phyloP scores from a whole-genome alignment of 2,888 invertebrate genomes.

The Synergus gifuensis region DNA sequence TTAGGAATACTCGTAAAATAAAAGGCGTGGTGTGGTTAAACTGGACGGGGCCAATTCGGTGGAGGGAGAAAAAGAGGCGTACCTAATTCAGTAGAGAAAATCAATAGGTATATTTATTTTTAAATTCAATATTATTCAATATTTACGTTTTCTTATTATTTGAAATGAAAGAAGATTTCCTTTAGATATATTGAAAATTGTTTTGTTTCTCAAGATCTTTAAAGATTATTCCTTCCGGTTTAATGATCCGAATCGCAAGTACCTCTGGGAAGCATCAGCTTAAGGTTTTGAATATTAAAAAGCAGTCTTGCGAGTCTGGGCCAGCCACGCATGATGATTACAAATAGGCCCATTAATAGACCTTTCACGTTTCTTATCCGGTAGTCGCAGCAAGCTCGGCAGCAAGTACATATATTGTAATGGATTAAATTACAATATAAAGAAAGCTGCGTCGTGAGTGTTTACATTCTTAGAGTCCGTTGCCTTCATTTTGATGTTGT shows the following conservation, averaged over 20 bases:
- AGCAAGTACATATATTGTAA: background rate
- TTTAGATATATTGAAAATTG: background rate
- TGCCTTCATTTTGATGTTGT: background rate
- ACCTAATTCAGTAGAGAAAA: too few relatives aligned
- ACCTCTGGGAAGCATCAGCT: background rate
- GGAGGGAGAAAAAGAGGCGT: too few relatives aligned
- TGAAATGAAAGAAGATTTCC: background rate
- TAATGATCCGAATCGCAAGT: background rate
- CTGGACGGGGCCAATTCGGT: too few relatives aligned
- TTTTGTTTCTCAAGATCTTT: background rate
- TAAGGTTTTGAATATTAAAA: background rate
- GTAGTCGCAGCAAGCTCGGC: background rate
- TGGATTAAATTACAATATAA: background rate
- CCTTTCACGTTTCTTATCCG: background rate
- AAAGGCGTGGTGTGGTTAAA: too few relatives aligned
- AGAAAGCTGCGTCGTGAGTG: background rate
- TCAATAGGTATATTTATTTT: too few relatives aligned
- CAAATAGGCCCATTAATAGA: constrained; percentile 8
- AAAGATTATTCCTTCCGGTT: background rate
- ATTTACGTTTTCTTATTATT: background rate
- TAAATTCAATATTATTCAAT: background rate
- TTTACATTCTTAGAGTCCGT: background rate
- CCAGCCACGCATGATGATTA: background rate
- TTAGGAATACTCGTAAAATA: background rate
- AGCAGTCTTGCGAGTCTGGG: background rate